These are phyloP conservation scores for Plusia festucae DNA, from an alignment of 2,888 invertebrate species.

Conservation along the genomic window DNA sequence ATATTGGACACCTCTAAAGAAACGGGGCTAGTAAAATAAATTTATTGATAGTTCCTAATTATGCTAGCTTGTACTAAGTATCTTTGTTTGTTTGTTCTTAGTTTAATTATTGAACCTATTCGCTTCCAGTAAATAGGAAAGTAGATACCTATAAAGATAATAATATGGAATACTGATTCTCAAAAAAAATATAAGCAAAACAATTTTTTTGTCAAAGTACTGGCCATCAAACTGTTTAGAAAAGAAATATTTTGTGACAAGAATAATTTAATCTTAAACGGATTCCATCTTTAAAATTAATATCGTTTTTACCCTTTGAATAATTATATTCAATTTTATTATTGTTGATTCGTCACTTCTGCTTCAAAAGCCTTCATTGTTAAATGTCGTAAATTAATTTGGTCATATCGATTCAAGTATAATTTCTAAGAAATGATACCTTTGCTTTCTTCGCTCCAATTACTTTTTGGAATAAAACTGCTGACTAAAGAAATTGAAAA, in stretches of 20 bases:
- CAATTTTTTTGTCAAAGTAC: neutral
- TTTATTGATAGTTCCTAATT: constrained; percentile 2
- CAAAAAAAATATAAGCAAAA: neutral
- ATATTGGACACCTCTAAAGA: neutral
- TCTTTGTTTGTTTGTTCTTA: neutral
- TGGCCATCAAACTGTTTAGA: neutral
- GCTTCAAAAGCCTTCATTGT: neutral
- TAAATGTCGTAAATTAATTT: constrained; percentile 17
- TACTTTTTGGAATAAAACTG: constrained; percentile 16
- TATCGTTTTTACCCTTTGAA: constrained; percentile 3
- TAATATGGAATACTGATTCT: too few species aligned
- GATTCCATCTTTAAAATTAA: constrained; percentile 8
- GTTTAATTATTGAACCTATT: neutral
- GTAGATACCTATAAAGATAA: too few species aligned
- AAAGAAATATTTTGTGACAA: neutral
- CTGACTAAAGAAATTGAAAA: constrained; percentile 17
- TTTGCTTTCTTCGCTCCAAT: constrained; percentile 19
- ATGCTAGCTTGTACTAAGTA: neutral
- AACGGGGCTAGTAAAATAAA: neutral
- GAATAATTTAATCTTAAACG: constrained; percentile 16
- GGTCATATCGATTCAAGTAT: constrained; percentile 18
- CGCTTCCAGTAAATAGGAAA: neutral
- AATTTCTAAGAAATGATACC: constrained; percentile 13
- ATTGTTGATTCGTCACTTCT: constrained; percentile 12
- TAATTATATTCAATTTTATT: constrained; percentile 20